Percentiles rank a stretch among this genome's conserved stretches.
phyloP scores from a whole-genome alignment of 2,113 vertebrate species.

The Pedionomus torquatus region DNA sequence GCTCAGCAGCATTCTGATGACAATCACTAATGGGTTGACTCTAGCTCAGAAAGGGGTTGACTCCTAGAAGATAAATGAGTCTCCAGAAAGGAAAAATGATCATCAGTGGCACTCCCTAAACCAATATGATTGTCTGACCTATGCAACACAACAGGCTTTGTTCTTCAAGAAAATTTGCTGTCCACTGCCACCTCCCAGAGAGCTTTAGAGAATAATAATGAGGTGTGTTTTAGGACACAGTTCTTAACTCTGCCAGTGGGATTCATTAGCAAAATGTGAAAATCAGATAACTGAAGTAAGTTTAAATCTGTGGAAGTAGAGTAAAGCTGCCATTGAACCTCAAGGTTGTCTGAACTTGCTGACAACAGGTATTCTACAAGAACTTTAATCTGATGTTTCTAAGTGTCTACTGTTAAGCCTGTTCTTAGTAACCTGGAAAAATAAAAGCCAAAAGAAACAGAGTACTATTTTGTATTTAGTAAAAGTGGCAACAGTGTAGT shows the following conservation, averaged over 20 bases:
- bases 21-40: conserved; percentile 7
- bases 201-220: neutral
- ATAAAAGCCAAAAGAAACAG: neutral
- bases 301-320: neutral
- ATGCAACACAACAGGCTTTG: neutral
- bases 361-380: neutral
- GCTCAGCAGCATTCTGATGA: neutral
- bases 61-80: neutral
- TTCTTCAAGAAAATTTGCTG: neutral
- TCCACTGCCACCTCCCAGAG: neutral
- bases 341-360: neutral
- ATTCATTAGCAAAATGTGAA: neutral
- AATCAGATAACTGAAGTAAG: neutral
- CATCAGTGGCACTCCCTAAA: neutral
- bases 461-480: neutral
- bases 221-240: neutral
- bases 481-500: neutral
- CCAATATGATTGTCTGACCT: neutral
- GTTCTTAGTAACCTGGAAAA: neutral
- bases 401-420: neutral
- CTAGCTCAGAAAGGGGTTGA: neutral
- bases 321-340: neutral
- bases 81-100: neutral
- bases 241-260: neutral
- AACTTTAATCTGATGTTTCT: neutral